These are phyloP conservation scores for Micromys minutus DNA, from an alignment of 2,113 vertebrate genomes.

Conservation along the genomic window DNA sequence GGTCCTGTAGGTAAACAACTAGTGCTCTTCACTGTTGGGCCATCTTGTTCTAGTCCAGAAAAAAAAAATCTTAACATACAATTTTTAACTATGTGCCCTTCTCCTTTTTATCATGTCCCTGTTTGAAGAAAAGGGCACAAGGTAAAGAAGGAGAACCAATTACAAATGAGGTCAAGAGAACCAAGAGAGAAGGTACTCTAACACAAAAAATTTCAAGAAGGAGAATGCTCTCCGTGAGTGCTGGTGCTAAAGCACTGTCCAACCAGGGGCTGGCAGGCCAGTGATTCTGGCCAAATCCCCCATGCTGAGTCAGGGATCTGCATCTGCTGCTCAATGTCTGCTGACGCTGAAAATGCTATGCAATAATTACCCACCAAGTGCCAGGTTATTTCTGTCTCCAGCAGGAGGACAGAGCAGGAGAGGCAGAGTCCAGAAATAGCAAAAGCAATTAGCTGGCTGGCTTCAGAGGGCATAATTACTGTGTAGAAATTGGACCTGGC, in stretches of 20 bases:
- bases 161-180: not conserved
- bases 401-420: slow-evolving; percentile 66
- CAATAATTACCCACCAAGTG: slow-evolving; percentile 59
- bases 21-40: not conserved
- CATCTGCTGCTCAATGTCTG: not conserved
- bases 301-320: slow-evolving; percentile 48
- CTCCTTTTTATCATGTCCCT: not conserved
- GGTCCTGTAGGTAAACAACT: not conserved
- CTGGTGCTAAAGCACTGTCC: rapidly evolving
- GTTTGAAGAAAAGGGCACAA: not conserved
- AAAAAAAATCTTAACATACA: no score
- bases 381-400: slow-evolving; percentile 75
- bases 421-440: slow-evolving; percentile 74
- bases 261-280: rapidly evolving
- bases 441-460: slow-evolving; percentile 68
- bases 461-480: slow-evolving; percentile 51
- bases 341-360: not conserved
- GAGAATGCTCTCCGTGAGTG: not conserved
- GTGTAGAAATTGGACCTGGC: not conserved
- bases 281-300: not conserved
- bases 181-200: not conserved
- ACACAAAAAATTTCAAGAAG: rapidly evolving
- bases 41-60: not conserved
- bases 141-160: not conserved
- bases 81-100: not conserved